Percentiles rank a stretch among this genome's conserved stretches.
Evolutionary conservation across 2,888 invertebrate species (phyloP).

Genomic region (Sinhomidia bicolor): DNA sequence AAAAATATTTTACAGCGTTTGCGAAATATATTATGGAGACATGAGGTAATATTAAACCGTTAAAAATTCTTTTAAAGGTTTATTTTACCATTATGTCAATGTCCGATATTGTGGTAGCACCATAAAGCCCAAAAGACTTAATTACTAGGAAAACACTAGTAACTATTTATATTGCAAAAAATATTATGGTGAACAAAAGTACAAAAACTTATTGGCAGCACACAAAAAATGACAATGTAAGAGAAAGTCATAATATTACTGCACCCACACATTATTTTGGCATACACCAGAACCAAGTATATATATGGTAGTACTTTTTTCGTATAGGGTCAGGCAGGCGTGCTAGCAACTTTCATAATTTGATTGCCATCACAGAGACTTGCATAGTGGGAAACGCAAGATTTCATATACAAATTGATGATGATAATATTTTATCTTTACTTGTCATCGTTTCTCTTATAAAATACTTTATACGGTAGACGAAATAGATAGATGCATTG

Average conservation of each 20-base stretch:
- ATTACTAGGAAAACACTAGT: constrained; percentile 51
- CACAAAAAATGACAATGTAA: constrained; percentile 53
- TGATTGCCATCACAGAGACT: constrained; percentile 70
- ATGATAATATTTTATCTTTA: constrained; percentile 1
- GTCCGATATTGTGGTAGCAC: constrained; percentile 66
- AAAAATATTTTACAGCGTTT: constrained; percentile 1
- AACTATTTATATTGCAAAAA: constrained; percentile 58
- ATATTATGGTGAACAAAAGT: constrained; percentile 32
- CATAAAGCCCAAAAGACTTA: constrained; percentile 68
- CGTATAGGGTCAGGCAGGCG: constrained; percentile 33
- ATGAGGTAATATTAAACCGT: neutral
- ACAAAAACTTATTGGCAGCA: constrained; percentile 63
- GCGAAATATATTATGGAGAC: neutral
- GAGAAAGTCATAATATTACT: constrained; percentile 18
- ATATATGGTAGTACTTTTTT: neutral
- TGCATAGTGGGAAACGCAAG: constrained; percentile 46
- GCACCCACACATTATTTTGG: constrained; percentile 33
- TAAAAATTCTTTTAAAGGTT: neutral
- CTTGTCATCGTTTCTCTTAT: constrained; percentile 1
- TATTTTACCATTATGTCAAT: constrained; percentile 34
- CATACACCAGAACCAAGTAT: constrained; percentile 15
- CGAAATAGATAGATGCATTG: constrained; percentile 61
- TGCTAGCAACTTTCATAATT: constrained; percentile 46
- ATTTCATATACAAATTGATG: neutral
- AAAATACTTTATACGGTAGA: constrained; percentile 44